Percentiles rank a stretch among this genome's conserved stretches.
Evolutionary conservation across 1,140 invertebrate genomes (phyloP).

Genomic region (Mya arenaria): DNA sequence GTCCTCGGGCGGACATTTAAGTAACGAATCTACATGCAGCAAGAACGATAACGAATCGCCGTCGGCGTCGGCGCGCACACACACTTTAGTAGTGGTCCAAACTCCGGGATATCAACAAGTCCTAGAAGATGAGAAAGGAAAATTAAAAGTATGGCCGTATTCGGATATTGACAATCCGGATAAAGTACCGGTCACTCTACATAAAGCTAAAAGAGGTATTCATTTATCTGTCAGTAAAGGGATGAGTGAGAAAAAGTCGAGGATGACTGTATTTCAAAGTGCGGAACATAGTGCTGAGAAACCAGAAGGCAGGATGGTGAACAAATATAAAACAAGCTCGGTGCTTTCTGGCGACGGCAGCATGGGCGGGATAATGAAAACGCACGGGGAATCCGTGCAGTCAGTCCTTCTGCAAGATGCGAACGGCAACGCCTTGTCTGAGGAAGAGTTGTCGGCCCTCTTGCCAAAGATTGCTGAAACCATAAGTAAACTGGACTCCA

Average conservation of each 20-base stretch:
- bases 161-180: conserved; percentile 46
- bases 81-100: conserved; percentile 21
- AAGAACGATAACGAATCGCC: background rate
- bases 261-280: conserved; percentile 46
- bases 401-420: conserved; percentile 33
- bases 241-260: conserved; percentile 9
- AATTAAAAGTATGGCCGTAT: conserved; percentile 47
- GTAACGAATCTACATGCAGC: background rate
- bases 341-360: background rate
- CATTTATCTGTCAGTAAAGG: conserved; percentile 17
- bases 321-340: conserved; percentile 39
- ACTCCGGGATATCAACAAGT: conserved; percentile 42
- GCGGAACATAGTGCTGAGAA: conserved; percentile 33
- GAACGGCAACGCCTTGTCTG: conserved; percentile 34
- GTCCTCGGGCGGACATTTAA: conserved; percentile 18
- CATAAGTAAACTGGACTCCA: conserved; percentile 35
- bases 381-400: conserved; percentile 34
- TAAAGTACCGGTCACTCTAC: conserved; percentile 38
- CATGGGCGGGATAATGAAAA: conserved; percentile 7
- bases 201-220: conserved; percentile 34
- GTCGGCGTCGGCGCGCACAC: background rate
- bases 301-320: conserved; percentile 22
- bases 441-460: conserved; percentile 34
- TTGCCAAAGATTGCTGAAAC: conserved; percentile 43
- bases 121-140: conserved; percentile 43